Evolutionary conservation across 2,888 invertebrate species (phyloP).

Genomic region (Patella caerulea): DNA sequence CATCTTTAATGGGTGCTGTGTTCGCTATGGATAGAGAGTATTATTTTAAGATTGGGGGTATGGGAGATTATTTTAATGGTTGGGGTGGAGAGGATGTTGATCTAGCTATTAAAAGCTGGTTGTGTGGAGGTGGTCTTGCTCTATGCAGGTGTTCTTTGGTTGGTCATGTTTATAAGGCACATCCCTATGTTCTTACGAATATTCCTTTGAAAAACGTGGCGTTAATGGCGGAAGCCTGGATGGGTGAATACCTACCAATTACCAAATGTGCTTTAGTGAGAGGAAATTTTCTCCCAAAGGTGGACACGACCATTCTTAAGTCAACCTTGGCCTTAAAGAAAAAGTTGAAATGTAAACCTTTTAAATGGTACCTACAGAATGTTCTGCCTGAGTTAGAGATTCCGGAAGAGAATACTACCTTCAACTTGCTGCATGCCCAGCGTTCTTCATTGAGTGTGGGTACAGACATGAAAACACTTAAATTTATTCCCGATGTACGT

Average conservation of each 20-base stretch:
- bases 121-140: not conserved
- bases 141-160: not conserved
- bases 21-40: not conserved
- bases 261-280: not conserved
- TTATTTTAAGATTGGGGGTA: not conserved
- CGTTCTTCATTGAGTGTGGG: not conserved
- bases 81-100: slow-evolving; percentile 4
- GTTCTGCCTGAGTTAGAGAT: not conserved
- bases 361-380: not conserved
- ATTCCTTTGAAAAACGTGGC: not conserved
- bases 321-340: not conserved
- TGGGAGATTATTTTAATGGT: slow-evolving; percentile 1
- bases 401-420: not conserved
- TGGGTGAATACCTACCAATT: not conserved
- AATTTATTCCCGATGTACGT: not conserved
- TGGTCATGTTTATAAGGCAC: not conserved
- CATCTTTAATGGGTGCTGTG: not conserved
- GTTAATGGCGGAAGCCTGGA: not conserved
- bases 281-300: not conserved
- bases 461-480: not conserved
- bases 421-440: no score
- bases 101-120: not conserved
- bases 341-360: not conserved
- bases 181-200: not conserved
- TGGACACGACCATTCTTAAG: not conserved